phyloP scores from a whole-genome alignment of 2,797 vertebrate species.

The Platalea minor region DNA sequence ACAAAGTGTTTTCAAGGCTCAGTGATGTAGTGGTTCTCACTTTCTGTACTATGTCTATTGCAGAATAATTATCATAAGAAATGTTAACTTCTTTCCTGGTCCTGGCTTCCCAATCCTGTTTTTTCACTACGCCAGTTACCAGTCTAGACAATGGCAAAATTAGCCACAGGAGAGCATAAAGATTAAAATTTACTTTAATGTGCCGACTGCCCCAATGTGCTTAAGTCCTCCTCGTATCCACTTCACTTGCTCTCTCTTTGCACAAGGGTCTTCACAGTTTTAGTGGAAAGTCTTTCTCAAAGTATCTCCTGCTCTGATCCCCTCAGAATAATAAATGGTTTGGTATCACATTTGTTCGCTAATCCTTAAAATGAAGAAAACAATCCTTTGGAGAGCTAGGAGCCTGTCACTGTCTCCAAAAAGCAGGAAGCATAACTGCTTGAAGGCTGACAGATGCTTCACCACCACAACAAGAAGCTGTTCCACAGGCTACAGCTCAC shows the following conservation, averaged over 20 bases:
- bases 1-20: not conserved
- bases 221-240: not conserved
- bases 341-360: not conserved
- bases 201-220: not conserved
- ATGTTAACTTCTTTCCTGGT: not conserved
- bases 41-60: not conserved
- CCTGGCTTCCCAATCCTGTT: not conserved
- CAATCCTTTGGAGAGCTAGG: not conserved
- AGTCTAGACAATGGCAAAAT: not conserved
- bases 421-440: slow-evolving; percentile 8
- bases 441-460: slow-evolving; percentile 60
- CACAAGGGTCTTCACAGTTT: not conserved
- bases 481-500: not conserved
- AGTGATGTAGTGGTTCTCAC: not conserved
- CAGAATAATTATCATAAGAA: not conserved
- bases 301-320: not conserved
- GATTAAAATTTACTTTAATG: not conserved
- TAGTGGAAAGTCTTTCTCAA: not conserved
- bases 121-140: not conserved
- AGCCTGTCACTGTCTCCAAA: slow-evolving; percentile 28
- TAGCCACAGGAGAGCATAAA: not conserved
- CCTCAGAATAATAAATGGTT: not conserved
- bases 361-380: not conserved
- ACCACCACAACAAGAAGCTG: slow-evolving; percentile 42
- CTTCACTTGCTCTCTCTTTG: not conserved